Conservation (phyloP, 92 coral and sea anemone genomes). For the Palythoa grandis region DNA sequence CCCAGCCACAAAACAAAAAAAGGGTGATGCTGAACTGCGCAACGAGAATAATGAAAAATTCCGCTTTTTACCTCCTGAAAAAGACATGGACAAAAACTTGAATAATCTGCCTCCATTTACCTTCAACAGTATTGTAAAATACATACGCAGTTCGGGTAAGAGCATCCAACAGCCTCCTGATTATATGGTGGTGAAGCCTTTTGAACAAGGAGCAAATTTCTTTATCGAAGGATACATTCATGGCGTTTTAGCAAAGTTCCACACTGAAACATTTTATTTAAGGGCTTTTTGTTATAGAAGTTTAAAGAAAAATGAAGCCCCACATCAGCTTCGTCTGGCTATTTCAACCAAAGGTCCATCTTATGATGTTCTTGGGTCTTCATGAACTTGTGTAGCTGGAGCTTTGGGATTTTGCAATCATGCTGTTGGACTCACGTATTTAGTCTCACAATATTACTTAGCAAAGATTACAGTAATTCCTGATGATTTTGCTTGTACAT, state of each 20-base stretch:
- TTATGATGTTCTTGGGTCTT: slow-evolving; percentile 42
- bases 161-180: slow-evolving; percentile 33
- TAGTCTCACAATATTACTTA: slow-evolving; percentile 52
- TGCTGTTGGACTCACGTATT: slow-evolving; percentile 49
- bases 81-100: slow-evolving; percentile 32
- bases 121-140: slow-evolving; percentile 37
- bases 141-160: slow-evolving; percentile 50
- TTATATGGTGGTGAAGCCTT: slow-evolving; percentile 53
- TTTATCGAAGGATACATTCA: slow-evolving; percentile 59
- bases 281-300: slow-evolving; percentile 56
- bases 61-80: slow-evolving; percentile 49
- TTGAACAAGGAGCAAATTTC: slow-evolving; percentile 48
- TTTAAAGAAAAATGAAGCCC: slow-evolving; percentile 42
- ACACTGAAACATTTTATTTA: slow-evolving; percentile 47
- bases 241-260: slow-evolving; percentile 47
- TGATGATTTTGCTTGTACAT: not conserved
- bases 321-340: slow-evolving; percentile 46
- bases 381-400: slow-evolving; percentile 61
- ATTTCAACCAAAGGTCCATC: slow-evolving; percentile 44
- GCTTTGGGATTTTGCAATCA: slow-evolving; percentile 56
- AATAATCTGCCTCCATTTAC: slow-evolving; percentile 37
- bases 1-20: slow-evolving; percentile 26
- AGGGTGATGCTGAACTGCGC: slow-evolving; percentile 41
- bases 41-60: slow-evolving; percentile 46
- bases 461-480: slow-evolving; percentile 42